Percentiles rank a stretch among this genome's conserved stretches.
These are phyloP conservation scores for Drosophila nannoptera DNA, from an alignment of 1,140 invertebrate species.

Conservation along the genomic window DNA sequence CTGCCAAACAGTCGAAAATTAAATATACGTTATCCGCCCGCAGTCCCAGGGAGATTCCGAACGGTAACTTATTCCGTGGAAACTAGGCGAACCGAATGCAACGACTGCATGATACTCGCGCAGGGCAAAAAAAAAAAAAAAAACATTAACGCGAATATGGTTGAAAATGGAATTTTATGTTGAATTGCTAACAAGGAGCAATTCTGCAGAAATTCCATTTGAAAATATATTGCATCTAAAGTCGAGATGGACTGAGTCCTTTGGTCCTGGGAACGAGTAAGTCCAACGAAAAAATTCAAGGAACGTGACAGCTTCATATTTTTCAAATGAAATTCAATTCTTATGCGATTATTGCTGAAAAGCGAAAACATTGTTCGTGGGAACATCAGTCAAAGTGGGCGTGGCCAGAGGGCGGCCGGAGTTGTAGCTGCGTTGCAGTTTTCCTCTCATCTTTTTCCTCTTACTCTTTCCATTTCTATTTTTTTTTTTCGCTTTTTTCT, in stretches of 20 bases:
- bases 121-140: neutral
- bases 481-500: conserved; percentile 28
- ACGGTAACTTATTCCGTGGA: too few species aligned
- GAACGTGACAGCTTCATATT: conserved; percentile 59
- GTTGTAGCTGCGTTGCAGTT: conserved; percentile 6
- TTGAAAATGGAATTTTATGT: too few species aligned
- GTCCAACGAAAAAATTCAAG: neutral
- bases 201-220: too few species aligned
- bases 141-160: too few species aligned
- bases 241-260: neutral
- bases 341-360: conserved; percentile 62
- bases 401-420: neutral
- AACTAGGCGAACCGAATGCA: neutral
- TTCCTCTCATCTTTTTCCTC: neutral
- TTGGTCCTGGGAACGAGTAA: neutral
- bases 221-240: neutral
- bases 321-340: conserved; percentile 64
- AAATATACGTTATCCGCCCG: conserved; percentile 56
- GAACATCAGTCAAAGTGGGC: conserved; percentile 46
- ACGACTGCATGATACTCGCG: neutral
- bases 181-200: too few species aligned
- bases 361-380: conserved; percentile 47
- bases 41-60: too few species aligned
- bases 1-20: conserved; percentile 23
- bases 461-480: too few species aligned